Percentiles rank a stretch among this genome's conserved stretches.
Conservation (phyloP, 2,888 invertebrate genomes). For the Opisthograptis luteolata region DNA sequence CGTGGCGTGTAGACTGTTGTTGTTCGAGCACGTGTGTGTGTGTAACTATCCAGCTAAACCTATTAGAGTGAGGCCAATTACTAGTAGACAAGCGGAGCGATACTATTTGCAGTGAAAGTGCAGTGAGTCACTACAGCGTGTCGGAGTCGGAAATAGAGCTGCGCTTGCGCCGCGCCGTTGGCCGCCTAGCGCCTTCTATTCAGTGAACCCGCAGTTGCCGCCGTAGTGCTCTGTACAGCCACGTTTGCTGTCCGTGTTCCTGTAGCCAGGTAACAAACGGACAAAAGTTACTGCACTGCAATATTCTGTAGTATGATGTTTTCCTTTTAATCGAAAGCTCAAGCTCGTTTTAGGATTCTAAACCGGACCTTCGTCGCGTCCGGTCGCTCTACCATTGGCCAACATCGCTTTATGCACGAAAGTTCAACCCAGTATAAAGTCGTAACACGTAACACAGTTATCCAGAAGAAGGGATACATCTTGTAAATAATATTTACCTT, state of each 20-base stretch:
- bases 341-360: too few relatives aligned
- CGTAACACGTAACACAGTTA: too few relatives aligned
- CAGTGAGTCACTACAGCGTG: slow-evolving; percentile 66
- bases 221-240: slow-evolving; percentile 15
- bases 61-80: slow-evolving; percentile 58
- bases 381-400: too few relatives aligned
- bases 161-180: slow-evolving; percentile 40
- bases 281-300: slow-evolving; percentile 4
- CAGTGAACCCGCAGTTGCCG: slow-evolving; percentile 4
- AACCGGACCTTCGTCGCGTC: too few relatives aligned
- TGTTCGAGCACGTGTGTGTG: slow-evolving; percentile 20
- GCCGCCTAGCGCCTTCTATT: slow-evolving; percentile 22
- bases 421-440: too few relatives aligned
- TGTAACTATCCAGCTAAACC: slow-evolving; percentile 42
- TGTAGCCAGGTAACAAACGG: slow-evolving; percentile 7
- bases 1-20: slow-evolving; percentile 23
- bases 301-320: slow-evolving; percentile 16
- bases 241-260: slow-evolving; percentile 1
- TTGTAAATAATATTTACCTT: too few relatives aligned
- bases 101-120: slow-evolving; percentile 75
- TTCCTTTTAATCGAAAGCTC: too few relatives aligned
- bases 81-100: slow-evolving; percentile 57
- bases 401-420: background rate
- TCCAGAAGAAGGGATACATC: too few relatives aligned
- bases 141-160: slow-evolving; percentile 69